Conservation (phyloP, 23 tunicate genomes). For the Clavelina lepadiformis region DNA sequence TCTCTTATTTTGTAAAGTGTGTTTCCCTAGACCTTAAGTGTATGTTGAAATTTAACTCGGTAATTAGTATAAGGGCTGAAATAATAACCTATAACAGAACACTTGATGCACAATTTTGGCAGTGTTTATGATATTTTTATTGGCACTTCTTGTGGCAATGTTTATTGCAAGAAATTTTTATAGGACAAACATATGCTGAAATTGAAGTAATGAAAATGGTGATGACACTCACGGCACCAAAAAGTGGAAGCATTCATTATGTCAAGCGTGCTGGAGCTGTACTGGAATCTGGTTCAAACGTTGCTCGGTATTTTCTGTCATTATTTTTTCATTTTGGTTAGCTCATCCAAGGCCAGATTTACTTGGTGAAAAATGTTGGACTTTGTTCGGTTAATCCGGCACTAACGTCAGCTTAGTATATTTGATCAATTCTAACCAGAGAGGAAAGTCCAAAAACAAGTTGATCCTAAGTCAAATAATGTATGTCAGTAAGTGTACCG, state of each 20-base stretch:
- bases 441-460: no score
- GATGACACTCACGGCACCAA: constrained; percentile 82
- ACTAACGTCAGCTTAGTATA: no score
- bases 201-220: constrained; percentile 99
- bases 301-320: constrained; percentile 52
- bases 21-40: no score
- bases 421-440: no score
- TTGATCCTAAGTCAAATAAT: no score
- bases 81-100: neutral
- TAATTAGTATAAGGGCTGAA: no score
- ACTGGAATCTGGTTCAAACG: constrained; percentile 71
- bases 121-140: neutral
- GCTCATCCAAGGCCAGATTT: no score
- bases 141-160: neutral
- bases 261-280: constrained; percentile 92
- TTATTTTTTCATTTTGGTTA: neutral
- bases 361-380: no score
- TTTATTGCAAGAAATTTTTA: neutral
- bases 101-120: neutral
- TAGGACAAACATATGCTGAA: constrained; percentile 84
- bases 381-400: no score
- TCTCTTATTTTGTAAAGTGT: no score
- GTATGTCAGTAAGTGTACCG: no score
- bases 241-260: constrained; percentile 70
- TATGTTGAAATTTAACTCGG: no score